phyloP scores from a whole-genome alignment of 2,888 invertebrate genomes.

The Scaptomyza caliginosa region DNA sequence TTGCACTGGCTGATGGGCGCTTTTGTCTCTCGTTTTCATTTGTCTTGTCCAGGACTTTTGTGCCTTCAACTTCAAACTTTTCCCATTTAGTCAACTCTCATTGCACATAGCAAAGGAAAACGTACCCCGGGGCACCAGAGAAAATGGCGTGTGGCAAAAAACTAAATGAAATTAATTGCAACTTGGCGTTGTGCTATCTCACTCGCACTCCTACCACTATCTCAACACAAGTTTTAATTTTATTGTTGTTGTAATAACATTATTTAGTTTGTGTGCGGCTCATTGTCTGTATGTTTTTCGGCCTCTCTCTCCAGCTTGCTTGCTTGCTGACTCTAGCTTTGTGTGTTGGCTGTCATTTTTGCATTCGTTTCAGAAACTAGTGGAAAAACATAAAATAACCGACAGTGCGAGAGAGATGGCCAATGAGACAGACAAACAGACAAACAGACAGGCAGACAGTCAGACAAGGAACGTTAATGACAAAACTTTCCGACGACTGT shows the following conservation, averaged over 20 bases:
- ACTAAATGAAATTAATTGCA: constrained; percentile 79
- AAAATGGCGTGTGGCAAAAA: constrained; percentile 72
- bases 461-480: constrained; percentile 72
- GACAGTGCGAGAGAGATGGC: constrained; percentile 27
- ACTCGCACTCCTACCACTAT: constrained; percentile 17
- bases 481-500: constrained; percentile 75
- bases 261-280: constrained; percentile 63
- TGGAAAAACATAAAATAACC: constrained; percentile 65
- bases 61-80: constrained; percentile 75
- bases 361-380: constrained; percentile 63
- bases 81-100: constrained; percentile 73
- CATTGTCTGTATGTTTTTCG: constrained; percentile 41
- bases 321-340: not conserved
- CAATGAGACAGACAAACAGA: constrained; percentile 32
- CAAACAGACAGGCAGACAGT: constrained; percentile 25
- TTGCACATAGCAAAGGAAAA: constrained; percentile 30
- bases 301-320: constrained; percentile 16
- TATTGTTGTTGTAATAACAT: constrained; percentile 76
- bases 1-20: constrained; percentile 21
- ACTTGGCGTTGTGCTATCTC: constrained; percentile 54
- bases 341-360: constrained; percentile 63
- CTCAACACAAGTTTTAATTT: constrained; percentile 64
- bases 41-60: constrained; percentile 73
- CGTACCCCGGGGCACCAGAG: constrained; percentile 18
- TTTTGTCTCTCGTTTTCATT: constrained; percentile 57